phyloP scores from a whole-genome alignment of 2,888 invertebrate genomes.

The Andrena chrysosceles region DNA sequence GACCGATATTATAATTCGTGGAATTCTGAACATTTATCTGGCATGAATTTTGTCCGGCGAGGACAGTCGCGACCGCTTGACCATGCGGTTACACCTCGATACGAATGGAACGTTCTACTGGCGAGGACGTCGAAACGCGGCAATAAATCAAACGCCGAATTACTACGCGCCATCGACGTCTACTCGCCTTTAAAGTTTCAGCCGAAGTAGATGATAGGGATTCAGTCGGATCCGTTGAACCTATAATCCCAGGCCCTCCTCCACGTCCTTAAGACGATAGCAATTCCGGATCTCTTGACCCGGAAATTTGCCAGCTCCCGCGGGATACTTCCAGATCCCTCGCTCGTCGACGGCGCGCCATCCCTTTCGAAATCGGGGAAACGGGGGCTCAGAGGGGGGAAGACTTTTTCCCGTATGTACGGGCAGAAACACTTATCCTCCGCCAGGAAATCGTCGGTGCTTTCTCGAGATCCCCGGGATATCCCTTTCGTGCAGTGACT shows the following conservation, averaged over 20 bases:
- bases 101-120: neutral
- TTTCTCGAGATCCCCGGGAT: conserved; percentile 33
- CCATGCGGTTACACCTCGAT: neutral
- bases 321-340: conserved; percentile 57
- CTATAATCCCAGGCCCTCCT: conserved; percentile 69
- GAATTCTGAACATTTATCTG: neutral
- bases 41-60: no score
- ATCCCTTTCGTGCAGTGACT: conserved; percentile 11
- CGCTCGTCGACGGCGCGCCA: conserved; percentile 5
- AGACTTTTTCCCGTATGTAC: conserved; percentile 49
- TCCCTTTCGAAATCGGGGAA: conserved; percentile 48
- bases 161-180: conserved; percentile 48
- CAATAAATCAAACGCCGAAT: conserved; percentile 54
- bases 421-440: conserved; percentile 34
- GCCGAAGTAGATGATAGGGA: conserved; percentile 61
- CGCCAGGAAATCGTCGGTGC: conserved; percentile 30
- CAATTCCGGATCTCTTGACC: conserved; percentile 72
- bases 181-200: conserved; percentile 63
- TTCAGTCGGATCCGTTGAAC: conserved; percentile 67
- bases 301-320: conserved; percentile 68
- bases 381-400: conserved; percentile 8
- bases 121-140: neutral
- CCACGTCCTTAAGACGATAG: conserved; percentile 73
- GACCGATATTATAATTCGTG: neutral
- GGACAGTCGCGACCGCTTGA: neutral